phyloP scores from a whole-genome alignment of 1,140 invertebrate species.

The Drosophila nigrodunni region DNA sequence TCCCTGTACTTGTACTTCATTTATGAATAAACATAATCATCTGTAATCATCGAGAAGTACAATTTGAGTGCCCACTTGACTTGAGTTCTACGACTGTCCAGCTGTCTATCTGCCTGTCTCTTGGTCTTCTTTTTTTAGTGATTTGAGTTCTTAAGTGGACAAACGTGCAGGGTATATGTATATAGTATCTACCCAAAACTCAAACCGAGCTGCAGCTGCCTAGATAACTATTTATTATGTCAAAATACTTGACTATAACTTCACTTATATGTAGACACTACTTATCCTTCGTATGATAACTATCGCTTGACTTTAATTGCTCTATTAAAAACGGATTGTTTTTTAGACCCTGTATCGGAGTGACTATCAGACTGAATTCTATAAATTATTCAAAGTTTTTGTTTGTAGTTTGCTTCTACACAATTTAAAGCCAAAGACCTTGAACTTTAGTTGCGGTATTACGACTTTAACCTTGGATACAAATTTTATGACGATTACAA shows the following conservation, averaged over 20 bases:
- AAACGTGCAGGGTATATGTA: slow-evolving; percentile 19
- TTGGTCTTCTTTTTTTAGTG: slow-evolving; percentile 7
- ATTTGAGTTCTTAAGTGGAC: slow-evolving; percentile 31
- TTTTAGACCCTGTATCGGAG: background rate
- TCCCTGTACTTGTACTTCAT: slow-evolving; percentile 5
- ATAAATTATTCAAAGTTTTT: background rate
- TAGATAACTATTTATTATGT: slow-evolving; percentile 35
- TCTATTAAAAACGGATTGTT: slow-evolving; percentile 9
- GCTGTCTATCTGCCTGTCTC: background rate
- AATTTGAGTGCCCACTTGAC: slow-evolving; percentile 31
- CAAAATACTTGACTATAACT: slow-evolving; percentile 34
- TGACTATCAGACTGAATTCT: background rate
- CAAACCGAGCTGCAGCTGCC: slow-evolving; percentile 9
- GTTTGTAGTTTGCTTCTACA: background rate
- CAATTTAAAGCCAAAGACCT: too few relatives aligned
- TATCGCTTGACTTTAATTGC: slow-evolving; percentile 8
- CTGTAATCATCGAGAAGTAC: slow-evolving; percentile 21
- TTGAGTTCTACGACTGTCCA: background rate
- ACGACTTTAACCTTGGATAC: background rate
- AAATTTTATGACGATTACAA: background rate
- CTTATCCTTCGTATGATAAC: background rate
- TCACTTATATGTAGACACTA: background rate
- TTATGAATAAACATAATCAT: slow-evolving; percentile 37
- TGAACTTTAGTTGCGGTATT: background rate
- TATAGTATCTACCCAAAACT: too few relatives aligned